phyloP scores from a whole-genome alignment of 2,797 vertebrate species.

The Etheostoma perlongum region DNA sequence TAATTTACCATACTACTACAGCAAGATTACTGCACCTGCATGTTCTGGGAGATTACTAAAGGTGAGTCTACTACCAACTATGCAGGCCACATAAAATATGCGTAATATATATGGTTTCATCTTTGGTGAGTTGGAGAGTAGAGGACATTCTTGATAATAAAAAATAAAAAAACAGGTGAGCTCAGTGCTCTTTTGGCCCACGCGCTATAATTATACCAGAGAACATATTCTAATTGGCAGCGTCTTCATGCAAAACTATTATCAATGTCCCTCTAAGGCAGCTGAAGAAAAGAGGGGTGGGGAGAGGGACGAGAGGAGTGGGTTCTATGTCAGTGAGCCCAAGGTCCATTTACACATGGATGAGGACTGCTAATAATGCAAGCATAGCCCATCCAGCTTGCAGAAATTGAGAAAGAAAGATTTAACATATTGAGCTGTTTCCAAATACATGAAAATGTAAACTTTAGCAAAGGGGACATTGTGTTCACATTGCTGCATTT shows the following conservation, averaged over 20 bases:
- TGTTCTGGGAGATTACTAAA: constrained; percentile 14
- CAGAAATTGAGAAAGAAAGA: constrained; percentile 38
- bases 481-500: constrained; percentile 36
- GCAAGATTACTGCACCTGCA: constrained; percentile 24
- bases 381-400: constrained; percentile 46
- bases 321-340: constrained; percentile 69
- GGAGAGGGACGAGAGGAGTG: constrained; percentile 49
- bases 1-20: constrained; percentile 13
- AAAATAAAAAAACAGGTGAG: constrained; percentile 60
- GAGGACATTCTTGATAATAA: constrained; percentile 59
- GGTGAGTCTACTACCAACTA: constrained; percentile 35
- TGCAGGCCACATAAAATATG: constrained; percentile 24
- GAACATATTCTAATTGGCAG: constrained; percentile 84
- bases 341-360: constrained; percentile 74
- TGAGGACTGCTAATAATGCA: constrained; percentile 69
- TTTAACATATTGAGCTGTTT: constrained; percentile 62
- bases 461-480: constrained; percentile 33
- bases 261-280: constrained; percentile 83
- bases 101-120: constrained; percentile 31
- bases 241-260: constrained; percentile 84
- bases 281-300: constrained; percentile 44
- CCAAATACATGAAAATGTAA: constrained; percentile 64
- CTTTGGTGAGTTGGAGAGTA: constrained; percentile 33
- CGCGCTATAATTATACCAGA: constrained; percentile 80
- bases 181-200: constrained; percentile 73